Conservation (phyloP, 2,888 invertebrate genomes). For the Dorcus hopei region DNA sequence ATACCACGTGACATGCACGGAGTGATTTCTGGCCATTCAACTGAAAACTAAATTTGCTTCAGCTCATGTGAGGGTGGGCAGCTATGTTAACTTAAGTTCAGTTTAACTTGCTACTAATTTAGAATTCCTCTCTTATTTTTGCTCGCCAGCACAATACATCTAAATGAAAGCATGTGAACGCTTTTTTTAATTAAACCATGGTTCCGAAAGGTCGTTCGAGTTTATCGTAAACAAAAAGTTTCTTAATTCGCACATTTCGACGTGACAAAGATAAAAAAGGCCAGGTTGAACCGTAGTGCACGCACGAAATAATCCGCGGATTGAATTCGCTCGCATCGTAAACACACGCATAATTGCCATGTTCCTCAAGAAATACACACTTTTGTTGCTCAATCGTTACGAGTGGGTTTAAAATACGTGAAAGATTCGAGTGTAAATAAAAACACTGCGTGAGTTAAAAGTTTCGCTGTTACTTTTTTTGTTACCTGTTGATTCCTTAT, state of each 20-base stretch:
- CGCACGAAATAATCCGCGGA: constrained; percentile 9
- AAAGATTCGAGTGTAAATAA: neutral
- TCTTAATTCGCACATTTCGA: constrained; percentile 17
- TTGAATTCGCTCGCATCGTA: constrained; percentile 25
- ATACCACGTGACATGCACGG: constrained; percentile 21
- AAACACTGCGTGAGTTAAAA: constrained; percentile 1
- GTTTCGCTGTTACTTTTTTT: constrained; percentile 12
- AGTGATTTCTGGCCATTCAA: constrained; percentile 21
- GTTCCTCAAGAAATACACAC: constrained; percentile 19
- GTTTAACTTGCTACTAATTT: constrained; percentile 43
- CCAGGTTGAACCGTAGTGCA: too few relatives aligned
- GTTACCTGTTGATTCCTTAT: constrained; percentile 22
- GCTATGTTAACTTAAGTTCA: constrained; percentile 46
- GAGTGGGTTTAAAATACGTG: constrained; percentile 8
- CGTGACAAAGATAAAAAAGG: too few relatives aligned
- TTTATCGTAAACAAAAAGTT: constrained; percentile 23
- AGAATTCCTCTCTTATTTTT: constrained; percentile 25
- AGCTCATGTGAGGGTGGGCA: constrained; percentile 47
- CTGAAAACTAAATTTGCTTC: constrained; percentile 35
- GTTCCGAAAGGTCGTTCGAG: constrained; percentile 14
- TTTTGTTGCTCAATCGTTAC: constrained; percentile 7
- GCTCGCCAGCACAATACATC: constrained; percentile 23
- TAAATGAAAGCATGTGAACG: constrained; percentile 11
- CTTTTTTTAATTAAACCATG: constrained; percentile 5
- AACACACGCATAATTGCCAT: constrained; percentile 24